phyloP scores from a whole-genome alignment of 2,113 vertebrate genomes.

The Silurus asotus region DNA sequence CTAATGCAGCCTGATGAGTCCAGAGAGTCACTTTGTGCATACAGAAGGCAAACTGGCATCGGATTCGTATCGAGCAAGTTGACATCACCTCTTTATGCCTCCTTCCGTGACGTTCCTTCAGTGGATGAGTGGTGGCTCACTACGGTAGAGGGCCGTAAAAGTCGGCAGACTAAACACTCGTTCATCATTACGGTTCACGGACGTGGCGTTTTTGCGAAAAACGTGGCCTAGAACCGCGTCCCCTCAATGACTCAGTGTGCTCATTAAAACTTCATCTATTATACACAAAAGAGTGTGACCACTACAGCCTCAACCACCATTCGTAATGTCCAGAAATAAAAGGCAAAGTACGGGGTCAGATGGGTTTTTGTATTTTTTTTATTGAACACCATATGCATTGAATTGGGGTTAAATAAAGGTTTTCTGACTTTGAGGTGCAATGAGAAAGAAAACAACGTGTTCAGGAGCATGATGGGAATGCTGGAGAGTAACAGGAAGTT shows the following conservation, averaged over 20 bases:
- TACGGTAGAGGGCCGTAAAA: conserved; percentile 70
- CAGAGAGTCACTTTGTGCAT: conserved; percentile 62
- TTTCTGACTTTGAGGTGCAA: conserved; percentile 52
- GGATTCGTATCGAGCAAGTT: conserved; percentile 63
- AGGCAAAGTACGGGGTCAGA: conserved; percentile 64
- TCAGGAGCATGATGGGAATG: conserved; percentile 48
- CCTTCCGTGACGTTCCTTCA: conserved; percentile 50
- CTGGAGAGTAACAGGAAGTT: conserved; percentile 44
- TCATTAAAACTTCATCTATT: conserved; percentile 75
- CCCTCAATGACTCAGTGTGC: conserved; percentile 69
- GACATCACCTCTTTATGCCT: conserved; percentile 66
- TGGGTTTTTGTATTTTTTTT: conserved; percentile 63
- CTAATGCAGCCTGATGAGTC: conserved; percentile 72
- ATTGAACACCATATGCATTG: conserved; percentile 71
- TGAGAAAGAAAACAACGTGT: conserved; percentile 52
- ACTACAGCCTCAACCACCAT: conserved; percentile 64
- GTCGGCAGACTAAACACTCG: conserved; percentile 75
- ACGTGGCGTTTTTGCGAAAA: conserved; percentile 59
- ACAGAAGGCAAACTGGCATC: conserved; percentile 65
- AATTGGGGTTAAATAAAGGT: conserved; percentile 57
- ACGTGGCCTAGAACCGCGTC: conserved; percentile 58
- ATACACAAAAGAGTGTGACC: conserved; percentile 64
- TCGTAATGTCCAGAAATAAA: conserved; percentile 65
- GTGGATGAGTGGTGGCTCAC: conserved; percentile 59
- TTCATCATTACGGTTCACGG: conserved; percentile 69